Base-by-base conservation (phyloP, 1,140 invertebrate genomes). In the Rhagoletis pomonella region DNA sequence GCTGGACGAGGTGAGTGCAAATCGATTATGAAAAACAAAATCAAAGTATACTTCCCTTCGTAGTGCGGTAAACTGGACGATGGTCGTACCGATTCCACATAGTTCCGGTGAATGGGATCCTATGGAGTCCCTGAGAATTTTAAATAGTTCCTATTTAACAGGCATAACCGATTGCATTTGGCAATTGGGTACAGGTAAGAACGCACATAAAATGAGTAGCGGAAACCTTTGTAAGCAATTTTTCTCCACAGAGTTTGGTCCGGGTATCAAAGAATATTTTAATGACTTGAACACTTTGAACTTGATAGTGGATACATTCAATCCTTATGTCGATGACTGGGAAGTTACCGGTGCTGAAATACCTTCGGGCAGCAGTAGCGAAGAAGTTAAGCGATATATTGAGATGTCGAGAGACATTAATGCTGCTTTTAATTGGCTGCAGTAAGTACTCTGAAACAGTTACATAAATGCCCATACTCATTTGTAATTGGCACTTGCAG, bases 71-170 rank as follows among this genome's bases (percentile, higher is more conserved):
- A 91, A 92, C 69, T 93, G 92, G 91, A 91, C 91, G 5, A 93
- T 93, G 91, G 90, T 93, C 47, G 89, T 93, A n/a, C 90, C 92
- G 4, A 90, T 93, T 47, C 92, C 91, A 0, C 93, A 93, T 87
- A 89, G 89, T 2, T 91, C 92, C 10, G 89, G 92, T 7, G 89
- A 90, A 19, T 93, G 92, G 92, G 90, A 93, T n/a, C 91, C 92
- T 5, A 91, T 93, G 89, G 89, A 93, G 50, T 89, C 92, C 0
- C 88, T 93, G 1, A 91, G 90, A 86, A 92, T 93, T 42, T 88
- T 93, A 3, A 92, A 93, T 73, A 92, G 88, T n/a, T 91, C 91
- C 10, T 92, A 93, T 19, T 89, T 90, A 88, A 89, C 91, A 55
- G 92, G 91, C 85, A 92, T 93, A n/a, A 90, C 90, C 6, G 89